Conservation (phyloP, 2,888 invertebrate genomes). For the Drosophila eohydei region DNA sequence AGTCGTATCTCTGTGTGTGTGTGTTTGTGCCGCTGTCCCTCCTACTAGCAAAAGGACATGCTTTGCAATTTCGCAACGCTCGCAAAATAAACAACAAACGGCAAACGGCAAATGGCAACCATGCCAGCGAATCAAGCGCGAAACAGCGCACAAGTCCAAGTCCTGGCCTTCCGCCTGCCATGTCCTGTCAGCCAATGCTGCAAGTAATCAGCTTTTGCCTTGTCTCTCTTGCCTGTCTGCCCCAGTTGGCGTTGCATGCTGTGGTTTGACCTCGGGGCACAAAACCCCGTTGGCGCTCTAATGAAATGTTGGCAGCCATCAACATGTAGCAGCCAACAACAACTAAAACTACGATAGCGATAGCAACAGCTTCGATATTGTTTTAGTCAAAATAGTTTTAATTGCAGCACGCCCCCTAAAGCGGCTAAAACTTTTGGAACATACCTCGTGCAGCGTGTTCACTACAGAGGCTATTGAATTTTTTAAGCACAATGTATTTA, state of each 20-base stretch:
- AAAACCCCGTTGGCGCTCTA: constrained; percentile 62
- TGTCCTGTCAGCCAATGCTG: constrained; percentile 69
- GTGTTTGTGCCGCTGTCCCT: constrained; percentile 42
- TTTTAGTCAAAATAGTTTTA: constrained; percentile 78
- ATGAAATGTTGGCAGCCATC: constrained; percentile 73
- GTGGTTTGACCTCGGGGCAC: constrained; percentile 67
- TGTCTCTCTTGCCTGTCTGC: constrained; percentile 30
- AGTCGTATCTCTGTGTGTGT: not conserved
- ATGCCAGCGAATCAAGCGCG: constrained; percentile 53
- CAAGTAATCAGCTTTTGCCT: constrained; percentile 78
- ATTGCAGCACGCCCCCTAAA: constrained; percentile 54
- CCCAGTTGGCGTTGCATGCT: constrained; percentile 38
- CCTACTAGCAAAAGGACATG: constrained; percentile 56
- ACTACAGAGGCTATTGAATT: not conserved
- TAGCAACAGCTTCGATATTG: constrained; percentile 69
- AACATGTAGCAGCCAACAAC: constrained; percentile 41
- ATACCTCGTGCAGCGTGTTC: constrained; percentile 10
- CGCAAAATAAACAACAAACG: constrained; percentile 63
- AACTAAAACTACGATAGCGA: constrained; percentile 37
- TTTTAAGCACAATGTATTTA: not conserved
- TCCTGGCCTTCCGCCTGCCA: constrained; percentile 20
- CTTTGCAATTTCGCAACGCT: constrained; percentile 68
- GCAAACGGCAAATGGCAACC: constrained; percentile 54
- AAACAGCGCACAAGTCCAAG: constrained; percentile 41
- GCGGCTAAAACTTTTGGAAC: constrained; percentile 28